phyloP scores from a whole-genome alignment of 2,113 vertebrate genomes.

The Ovis canadensis region DNA sequence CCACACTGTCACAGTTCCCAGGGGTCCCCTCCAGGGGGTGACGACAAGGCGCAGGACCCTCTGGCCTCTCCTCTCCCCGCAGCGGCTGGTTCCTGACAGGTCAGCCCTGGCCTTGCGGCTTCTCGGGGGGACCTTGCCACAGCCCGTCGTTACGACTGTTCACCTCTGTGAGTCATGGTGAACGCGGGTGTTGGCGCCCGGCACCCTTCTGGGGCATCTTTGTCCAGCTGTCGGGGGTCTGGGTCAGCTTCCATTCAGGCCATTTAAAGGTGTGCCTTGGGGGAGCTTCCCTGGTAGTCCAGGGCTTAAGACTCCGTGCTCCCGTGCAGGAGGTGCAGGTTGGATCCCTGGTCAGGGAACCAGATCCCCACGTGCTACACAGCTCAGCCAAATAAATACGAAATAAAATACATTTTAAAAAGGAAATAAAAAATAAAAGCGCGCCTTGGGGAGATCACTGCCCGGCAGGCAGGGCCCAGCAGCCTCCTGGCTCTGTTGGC shows the following conservation, averaged over 20 bases:
- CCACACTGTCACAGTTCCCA: fast-evolving
- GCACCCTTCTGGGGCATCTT: not conserved
- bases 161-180: not conserved
- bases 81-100: not conserved
- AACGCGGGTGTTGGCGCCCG: fast-evolving
- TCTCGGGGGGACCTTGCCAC: fast-evolving
- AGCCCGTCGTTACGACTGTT: fast-evolving
- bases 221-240: fast-evolving
- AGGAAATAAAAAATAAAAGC: not conserved
- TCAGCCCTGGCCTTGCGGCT: no score
- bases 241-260: not conserved
- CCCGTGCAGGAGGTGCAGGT: not conserved
- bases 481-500: fast-evolving
- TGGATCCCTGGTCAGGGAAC: not conserved
- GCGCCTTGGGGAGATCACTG: fast-evolving
- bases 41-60: fast-evolving
- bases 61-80: no score
- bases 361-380: not conserved
- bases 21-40: not conserved
- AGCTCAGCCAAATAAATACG: not conserved
- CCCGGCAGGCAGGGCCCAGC: fast-evolving
- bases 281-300: not conserved
- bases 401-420: not conserved
- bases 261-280: not conserved
- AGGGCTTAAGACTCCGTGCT: not conserved